A percentile compares a stretch with the other conserved stretches of the same genome.
Conservation (phyloP, 2,797 vertebrate species). For the Anomalospiza imberbis region DNA sequence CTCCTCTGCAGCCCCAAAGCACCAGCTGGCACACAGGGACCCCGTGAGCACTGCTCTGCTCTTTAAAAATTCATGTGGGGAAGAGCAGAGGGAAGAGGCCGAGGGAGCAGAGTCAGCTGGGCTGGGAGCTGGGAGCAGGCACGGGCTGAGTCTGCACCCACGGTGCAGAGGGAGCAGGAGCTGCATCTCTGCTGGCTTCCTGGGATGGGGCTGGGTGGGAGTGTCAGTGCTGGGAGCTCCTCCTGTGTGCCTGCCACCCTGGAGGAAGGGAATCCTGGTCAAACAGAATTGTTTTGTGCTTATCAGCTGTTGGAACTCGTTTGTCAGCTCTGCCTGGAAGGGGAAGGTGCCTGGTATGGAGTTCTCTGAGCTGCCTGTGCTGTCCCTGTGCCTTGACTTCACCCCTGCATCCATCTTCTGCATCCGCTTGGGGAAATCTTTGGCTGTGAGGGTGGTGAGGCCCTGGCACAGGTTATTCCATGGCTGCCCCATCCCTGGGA, state of each 20-base stretch:
- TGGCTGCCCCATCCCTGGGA: not conserved
- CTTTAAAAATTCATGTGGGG: not conserved
- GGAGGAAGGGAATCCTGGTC: not conserved
- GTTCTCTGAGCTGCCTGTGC: not conserved
- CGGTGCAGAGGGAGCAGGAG: fast-evolving
- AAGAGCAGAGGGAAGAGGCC: not conserved
- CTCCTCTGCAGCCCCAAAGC: not conserved
- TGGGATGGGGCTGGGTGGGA: not conserved
- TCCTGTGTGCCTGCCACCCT: fast-evolving
- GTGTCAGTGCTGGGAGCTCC: not conserved
- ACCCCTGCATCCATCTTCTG: too few relatives aligned
- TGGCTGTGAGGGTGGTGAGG: not conserved
- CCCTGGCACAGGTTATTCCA: not conserved
- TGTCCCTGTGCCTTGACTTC: fast-evolving
- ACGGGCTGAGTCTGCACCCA: not conserved
- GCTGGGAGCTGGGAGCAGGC: not conserved
- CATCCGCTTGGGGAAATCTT: not conserved
- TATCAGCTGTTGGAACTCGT: not conserved
- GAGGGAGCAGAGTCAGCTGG: not conserved
- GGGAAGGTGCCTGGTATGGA: fast-evolving
- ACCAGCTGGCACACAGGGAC: not conserved
- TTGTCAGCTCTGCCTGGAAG: not conserved
- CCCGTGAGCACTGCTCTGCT: not conserved
- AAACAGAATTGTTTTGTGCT: not conserved
- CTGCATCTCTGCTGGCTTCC: not conserved